Conservation (phyloP, 2,888 invertebrate genomes). For the Tiliacea aurago region DNA sequence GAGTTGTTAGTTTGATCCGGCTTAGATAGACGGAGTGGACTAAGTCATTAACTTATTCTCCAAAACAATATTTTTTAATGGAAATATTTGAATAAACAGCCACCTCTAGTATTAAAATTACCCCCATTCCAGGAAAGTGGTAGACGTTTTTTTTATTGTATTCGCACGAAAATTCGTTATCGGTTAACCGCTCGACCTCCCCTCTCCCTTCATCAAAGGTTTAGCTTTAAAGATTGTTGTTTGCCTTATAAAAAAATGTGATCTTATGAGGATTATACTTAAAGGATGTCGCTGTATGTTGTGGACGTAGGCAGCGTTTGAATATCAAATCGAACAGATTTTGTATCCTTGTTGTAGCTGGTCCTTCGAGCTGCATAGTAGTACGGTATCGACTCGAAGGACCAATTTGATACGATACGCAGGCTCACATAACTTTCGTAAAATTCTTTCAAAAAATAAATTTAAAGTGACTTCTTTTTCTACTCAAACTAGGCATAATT, state of each 20-base stretch:
- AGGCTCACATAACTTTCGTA: neutral
- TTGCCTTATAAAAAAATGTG: conserved; percentile 90
- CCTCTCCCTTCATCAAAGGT: conserved; percentile 83
- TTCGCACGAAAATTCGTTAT: conserved; percentile 77
- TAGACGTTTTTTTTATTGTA: conserved; percentile 65
- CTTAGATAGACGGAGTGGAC: conserved; percentile 71
- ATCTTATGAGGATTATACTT: conserved; percentile 90
- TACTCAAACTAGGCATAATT: conserved; percentile 20
- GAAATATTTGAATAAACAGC: conserved; percentile 66
- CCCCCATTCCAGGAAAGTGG: conserved; percentile 79
- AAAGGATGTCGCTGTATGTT: conserved; percentile 81
- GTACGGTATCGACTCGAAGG: conserved; percentile 28
- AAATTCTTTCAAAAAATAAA: neutral
- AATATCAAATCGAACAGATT: neutral
- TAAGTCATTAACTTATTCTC: conserved; percentile 78
- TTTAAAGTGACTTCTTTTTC: neutral
- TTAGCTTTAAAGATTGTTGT: conserved; percentile 91
- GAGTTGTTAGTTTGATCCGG: conserved; percentile 78
- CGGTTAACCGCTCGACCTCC: conserved; percentile 78
- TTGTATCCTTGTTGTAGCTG: neutral
- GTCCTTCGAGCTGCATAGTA: conserved; percentile 6
- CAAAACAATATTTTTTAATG: conserved; percentile 70
- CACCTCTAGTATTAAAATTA: conserved; percentile 79
- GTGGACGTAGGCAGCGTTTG: conserved; percentile 71
- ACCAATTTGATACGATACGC: conserved; percentile 1